A percentile compares a stretch with the other conserved stretches of the same genome.
Evolutionary conservation across 2,888 invertebrate species (phyloP).

Genomic region (Ischnus inquisitorius): DNA sequence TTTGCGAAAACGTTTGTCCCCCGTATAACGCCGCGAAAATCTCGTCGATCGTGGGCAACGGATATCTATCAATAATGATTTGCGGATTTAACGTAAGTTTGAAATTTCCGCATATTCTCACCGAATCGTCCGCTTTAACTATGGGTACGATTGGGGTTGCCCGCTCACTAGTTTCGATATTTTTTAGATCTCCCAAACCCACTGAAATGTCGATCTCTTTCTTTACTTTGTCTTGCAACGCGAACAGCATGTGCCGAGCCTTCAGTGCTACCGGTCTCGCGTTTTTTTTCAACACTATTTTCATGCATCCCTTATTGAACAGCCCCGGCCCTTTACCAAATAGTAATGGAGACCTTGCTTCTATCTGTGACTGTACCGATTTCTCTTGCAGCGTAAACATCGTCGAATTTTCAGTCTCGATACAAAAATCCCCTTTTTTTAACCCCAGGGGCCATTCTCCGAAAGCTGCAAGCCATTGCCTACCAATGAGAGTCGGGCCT

Average conservation of each 20-base stretch:
- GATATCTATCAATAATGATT: slow-evolving; percentile 74
- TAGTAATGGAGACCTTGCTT: too few relatives aligned
- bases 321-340: slow-evolving; percentile 11
- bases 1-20: slow-evolving; percentile 79
- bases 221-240: slow-evolving; percentile 40
- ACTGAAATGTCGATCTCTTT: slow-evolving; percentile 41
- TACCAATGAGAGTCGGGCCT: too few relatives aligned
- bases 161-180: slow-evolving; percentile 73
- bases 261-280: slow-evolving; percentile 9
- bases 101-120: slow-evolving; percentile 70
- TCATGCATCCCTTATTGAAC: slow-evolving; percentile 20
- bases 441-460: too few relatives aligned
- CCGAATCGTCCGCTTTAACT: background rate
- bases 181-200: slow-evolving; percentile 69
- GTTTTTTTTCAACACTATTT: slow-evolving; percentile 23
- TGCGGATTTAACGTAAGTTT: slow-evolving; percentile 78
- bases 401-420: too few relatives aligned
- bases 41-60: slow-evolving; percentile 72
- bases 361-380: too few relatives aligned
- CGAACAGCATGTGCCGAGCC: slow-evolving; percentile 67
- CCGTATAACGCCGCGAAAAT: slow-evolving; percentile 71
- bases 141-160: slow-evolving; percentile 79
- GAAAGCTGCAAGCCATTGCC: too few relatives aligned
- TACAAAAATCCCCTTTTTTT: too few relatives aligned
- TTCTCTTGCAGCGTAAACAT: too few relatives aligned